A percentile compares a stretch with the other conserved stretches of the same genome.
Conservation (phyloP, 2,888 invertebrate genomes). For the Atethmia centrago region DNA sequence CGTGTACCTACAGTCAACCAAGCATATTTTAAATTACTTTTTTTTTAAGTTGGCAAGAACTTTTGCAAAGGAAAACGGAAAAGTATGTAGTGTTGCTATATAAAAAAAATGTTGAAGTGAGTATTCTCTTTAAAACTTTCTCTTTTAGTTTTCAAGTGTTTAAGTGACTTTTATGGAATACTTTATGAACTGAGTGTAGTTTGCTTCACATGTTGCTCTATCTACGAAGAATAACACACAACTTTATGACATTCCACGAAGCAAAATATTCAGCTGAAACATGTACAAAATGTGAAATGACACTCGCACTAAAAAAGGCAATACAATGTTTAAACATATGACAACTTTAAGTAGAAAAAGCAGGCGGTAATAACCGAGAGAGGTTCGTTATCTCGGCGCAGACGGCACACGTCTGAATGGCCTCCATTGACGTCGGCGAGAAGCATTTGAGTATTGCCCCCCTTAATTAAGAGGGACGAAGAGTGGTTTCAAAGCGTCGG, state of each 20-base stretch:
- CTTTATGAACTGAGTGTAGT: conserved; percentile 27
- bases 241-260: conserved; percentile 13
- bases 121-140: conserved; percentile 17
- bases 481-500: conserved; percentile 84
- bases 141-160: conserved; percentile 21
- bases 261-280: conserved; percentile 9
- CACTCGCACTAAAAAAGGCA: conserved; percentile 37
- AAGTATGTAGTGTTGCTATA: conserved; percentile 19
- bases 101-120: conserved; percentile 15
- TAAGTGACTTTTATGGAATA: conserved; percentile 45
- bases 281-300: conserved; percentile 29
- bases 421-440: conserved; percentile 76
- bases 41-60: conserved; percentile 9
- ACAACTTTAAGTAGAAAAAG: conserved; percentile 68
- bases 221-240: conserved; percentile 1
- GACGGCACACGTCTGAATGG: conserved; percentile 85
- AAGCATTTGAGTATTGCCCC: conserved; percentile 84
- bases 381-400: conserved; percentile 86
- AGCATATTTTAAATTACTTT: conserved; percentile 15
- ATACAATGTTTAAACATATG: conserved; percentile 50
- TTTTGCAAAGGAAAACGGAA: neutral
- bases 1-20: conserved; percentile 18
- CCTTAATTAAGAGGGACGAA: conserved; percentile 87
- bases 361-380: conserved; percentile 83
- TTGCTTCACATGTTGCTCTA: conserved; percentile 12